These are phyloP conservation scores for Chrysolina oricalcia DNA, from an alignment of 2,888 invertebrate species.

Conservation along the genomic window DNA sequence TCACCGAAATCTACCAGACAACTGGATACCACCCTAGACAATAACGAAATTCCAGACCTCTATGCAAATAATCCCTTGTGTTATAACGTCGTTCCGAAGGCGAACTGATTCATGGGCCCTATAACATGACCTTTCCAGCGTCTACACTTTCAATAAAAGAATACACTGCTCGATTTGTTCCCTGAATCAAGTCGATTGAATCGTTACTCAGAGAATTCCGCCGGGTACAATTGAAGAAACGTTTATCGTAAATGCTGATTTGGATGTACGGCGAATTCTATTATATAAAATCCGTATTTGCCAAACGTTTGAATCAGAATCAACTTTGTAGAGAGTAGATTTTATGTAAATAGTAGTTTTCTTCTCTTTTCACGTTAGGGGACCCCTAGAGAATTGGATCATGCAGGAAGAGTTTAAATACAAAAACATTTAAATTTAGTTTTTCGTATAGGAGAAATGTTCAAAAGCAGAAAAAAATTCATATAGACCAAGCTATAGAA, in stretches of 20 bases:
- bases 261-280: neutral
- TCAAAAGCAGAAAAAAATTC: no score
- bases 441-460: no score
- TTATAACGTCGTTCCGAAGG: neutral
- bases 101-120: neutral
- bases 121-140: slow-evolving; percentile 1
- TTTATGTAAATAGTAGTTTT: no score
- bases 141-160: slow-evolving; percentile 6
- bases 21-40: neutral
- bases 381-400: no score
- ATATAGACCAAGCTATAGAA: no score
- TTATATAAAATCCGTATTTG: neutral
- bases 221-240: neutral
- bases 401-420: no score
- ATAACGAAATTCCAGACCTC: neutral
- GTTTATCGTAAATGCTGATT: neutral
- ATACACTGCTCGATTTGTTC: neutral
- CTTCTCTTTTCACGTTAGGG: no score
- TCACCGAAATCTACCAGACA: neutral
- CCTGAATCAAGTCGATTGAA: neutral
- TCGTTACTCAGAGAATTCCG: neutral
- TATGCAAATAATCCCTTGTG: neutral
- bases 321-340: no score
- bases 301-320: neutral
- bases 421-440: no score